Evolutionary conservation across 2,888 invertebrate genomes (phyloP).

Genomic region (Stegana nigrithorax): DNA sequence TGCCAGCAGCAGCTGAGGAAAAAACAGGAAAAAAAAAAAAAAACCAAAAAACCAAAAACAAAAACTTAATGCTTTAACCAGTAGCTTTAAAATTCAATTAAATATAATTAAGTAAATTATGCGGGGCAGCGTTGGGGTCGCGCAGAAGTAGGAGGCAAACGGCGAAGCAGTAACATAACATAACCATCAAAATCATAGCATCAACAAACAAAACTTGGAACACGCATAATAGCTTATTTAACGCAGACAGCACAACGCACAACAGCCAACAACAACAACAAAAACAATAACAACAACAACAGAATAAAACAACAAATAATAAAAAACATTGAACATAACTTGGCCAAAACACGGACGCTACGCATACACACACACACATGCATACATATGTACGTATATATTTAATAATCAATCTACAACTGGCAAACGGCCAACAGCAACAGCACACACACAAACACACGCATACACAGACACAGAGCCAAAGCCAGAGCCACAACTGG

Average conservation of each 20-base stretch:
- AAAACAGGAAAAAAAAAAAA: not conserved
- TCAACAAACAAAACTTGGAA: conserved; percentile 34
- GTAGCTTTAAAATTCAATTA: conserved; percentile 60
- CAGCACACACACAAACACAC: conserved; percentile 9
- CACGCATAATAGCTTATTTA: conserved; percentile 63
- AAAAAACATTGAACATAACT: too few relatives aligned
- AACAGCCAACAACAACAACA: conserved; percentile 24
- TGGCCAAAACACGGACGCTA: too few relatives aligned
- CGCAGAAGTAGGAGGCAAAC: conserved; percentile 23
- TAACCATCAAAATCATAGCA: conserved; percentile 19
- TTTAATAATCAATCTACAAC: conserved; percentile 57
- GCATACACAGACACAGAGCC: not conserved
- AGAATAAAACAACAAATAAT: not conserved
- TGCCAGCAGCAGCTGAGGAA: not conserved
- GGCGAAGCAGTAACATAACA: conserved; percentile 18
- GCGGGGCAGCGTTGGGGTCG: conserved; percentile 41
- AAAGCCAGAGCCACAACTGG: not conserved
- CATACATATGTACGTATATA: conserved; percentile 13
- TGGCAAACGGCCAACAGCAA: conserved; percentile 26
- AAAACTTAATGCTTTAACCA: conserved; percentile 40
- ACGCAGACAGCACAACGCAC: too few relatives aligned
- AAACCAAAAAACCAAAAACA: not conserved
- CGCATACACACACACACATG: conserved; percentile 27
- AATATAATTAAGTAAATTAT: conserved; percentile 63
- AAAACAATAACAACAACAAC: not conserved